These are phyloP conservation scores for Latrodectus elegans DNA, from an alignment of 2,888 invertebrate species.

Conservation along the genomic window DNA sequence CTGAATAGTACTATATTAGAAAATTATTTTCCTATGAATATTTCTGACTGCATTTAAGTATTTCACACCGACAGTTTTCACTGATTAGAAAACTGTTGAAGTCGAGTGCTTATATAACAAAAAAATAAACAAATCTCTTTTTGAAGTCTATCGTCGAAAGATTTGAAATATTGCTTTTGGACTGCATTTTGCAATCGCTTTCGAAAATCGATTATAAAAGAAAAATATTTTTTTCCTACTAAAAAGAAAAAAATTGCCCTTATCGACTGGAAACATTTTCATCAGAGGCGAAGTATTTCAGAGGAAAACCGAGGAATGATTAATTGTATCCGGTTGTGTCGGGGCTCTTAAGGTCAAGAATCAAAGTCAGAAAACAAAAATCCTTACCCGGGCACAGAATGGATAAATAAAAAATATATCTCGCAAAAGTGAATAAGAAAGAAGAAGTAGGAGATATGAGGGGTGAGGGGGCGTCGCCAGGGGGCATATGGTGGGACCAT, in stretches of 20 bases:
- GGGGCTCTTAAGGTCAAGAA: conserved; percentile 60
- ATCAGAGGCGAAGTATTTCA: conserved; percentile 37
- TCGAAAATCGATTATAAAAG: conserved; percentile 27
- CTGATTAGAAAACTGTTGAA: too few relatives aligned
- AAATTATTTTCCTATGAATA: too few relatives aligned
- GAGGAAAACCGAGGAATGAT: conserved; percentile 48
- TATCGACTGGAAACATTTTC: conserved; percentile 57
- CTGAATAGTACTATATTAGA: too few relatives aligned
- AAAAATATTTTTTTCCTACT: conserved; percentile 16
- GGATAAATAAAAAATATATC: conserved; percentile 50
- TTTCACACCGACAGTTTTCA: too few relatives aligned
- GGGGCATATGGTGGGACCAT: conserved; percentile 67
- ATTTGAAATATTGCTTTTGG: too few relatives aligned
- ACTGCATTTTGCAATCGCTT: conserved; percentile 10
- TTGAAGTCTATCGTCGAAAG: too few relatives aligned
- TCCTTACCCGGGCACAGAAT: neutral
- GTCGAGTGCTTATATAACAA: too few relatives aligned
- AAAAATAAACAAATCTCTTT: too few relatives aligned
- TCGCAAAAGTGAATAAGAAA: conserved; percentile 35
- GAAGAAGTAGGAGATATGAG: conserved; percentile 1
- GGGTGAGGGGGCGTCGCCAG: conserved; percentile 14
- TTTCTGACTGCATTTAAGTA: too few relatives aligned
- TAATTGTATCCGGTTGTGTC: conserved; percentile 59
- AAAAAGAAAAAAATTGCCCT: conserved; percentile 13
- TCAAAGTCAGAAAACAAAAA: conserved; percentile 25